Percentiles rank a stretch among this genome's conserved stretches.
Conservation (phyloP, 2,888 invertebrate species). For the Philonicus albiceps region DNA sequence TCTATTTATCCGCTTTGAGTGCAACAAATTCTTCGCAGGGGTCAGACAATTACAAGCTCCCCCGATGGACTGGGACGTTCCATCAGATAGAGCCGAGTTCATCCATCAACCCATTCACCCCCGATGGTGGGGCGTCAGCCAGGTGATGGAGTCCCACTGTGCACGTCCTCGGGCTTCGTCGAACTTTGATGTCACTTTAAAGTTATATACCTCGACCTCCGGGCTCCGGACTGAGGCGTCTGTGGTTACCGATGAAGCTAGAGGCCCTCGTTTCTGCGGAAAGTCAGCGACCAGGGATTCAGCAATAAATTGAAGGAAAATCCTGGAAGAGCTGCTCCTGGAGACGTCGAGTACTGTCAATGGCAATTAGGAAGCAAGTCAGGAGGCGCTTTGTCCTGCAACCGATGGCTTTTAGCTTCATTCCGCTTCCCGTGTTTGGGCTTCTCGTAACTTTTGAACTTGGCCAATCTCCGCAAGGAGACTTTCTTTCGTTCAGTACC, state of each 20-base stretch:
- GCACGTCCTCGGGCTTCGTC: not conserved
- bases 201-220: slow-evolving; percentile 8
- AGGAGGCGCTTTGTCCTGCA: not conserved
- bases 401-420: not conserved
- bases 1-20: not conserved
- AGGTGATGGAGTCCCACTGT: not conserved
- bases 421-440: not conserved
- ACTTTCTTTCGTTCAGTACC: not conserved
- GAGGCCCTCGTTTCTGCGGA: not conserved
- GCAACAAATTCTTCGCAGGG: not conserved
- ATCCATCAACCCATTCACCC: not conserved
- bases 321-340: slow-evolving; percentile 27
- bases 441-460: slow-evolving; percentile 8
- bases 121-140: not conserved
- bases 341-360: slow-evolving; percentile 42
- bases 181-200: slow-evolving; percentile 31
- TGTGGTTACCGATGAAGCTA: not conserved
- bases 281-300: not conserved
- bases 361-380: slow-evolving; percentile 44
- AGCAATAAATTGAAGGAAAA: not conserved
- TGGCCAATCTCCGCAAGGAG: not conserved
- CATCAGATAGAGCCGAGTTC: not conserved
- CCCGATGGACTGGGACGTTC: not conserved
- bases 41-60: not conserved
- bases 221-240: not conserved